Base-by-base conservation (phyloP, 2,797 vertebrate species). In the Austrolebias charrua region DNA sequence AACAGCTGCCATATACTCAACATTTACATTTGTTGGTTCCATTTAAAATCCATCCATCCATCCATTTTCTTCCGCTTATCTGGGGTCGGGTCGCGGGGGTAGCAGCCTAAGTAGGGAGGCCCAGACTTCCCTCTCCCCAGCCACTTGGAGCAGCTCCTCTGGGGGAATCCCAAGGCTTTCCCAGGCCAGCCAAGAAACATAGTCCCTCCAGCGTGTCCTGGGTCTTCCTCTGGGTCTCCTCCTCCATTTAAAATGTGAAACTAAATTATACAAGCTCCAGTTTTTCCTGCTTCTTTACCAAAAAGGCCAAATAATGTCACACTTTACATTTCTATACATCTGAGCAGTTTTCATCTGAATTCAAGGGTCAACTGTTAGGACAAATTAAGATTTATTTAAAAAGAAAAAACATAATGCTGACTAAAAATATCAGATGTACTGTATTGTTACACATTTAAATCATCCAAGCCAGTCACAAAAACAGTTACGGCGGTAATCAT, bases 321-420 rank as follows among this genome's bases (percentile, higher is more conserved):
- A 42, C 31, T 8, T 67, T 71, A 48, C 68, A 61, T 40, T 79
- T 81, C 60, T 87, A 80, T 35, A 85, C 85, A 3, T 81, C 81
- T n/a, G 20, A 89, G 90, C 49, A 66, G 87, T 63, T 57, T 79
- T 4, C 71, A 86, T 61, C 80, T 86, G 7, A 35, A 66, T 29
- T 2, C 76, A 82, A 55, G 74, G 87, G 53, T 85, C 87, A 2
- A 48, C 45, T 91, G 48, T 90, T 89, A 29, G 69, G 46, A 60
- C 87, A 91, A 59, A 80, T 91, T 56, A 92, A 92, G 66, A n/a
- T 80, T 38, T 92, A 24, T 70, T 92, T 90, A 58, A 88, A 75
- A 60, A 75, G 54, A 46, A 86, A 79, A 80, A 9, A n/a, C 29
- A 16, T 18, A 14, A 28, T 66, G 48, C 16, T 61, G 3, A 24